Percentiles rank a stretch among this genome's conserved stretches.
Evolutionary conservation across 2,888 invertebrate species (phyloP).

Genomic region (Eilema caniola): DNA sequence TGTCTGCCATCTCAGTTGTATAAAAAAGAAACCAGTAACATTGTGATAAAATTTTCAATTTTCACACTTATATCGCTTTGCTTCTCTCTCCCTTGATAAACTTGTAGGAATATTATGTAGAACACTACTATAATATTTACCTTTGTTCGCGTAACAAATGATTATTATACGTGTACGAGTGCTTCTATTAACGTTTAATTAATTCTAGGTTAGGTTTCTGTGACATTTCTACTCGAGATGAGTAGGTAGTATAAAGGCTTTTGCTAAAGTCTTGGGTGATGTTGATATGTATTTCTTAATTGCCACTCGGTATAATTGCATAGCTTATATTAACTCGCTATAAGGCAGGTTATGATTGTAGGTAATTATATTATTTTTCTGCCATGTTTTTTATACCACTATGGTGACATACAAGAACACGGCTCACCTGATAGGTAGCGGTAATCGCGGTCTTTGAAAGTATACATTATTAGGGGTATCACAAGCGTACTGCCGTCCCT

Average conservation of each 20-base stretch:
- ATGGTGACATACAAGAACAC: too few relatives aligned
- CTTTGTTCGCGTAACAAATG: constrained; percentile 3
- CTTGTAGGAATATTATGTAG: neutral
- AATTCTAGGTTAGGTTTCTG: constrained; percentile 3
- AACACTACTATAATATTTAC: neutral
- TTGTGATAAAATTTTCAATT: neutral
- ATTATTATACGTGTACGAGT: neutral
- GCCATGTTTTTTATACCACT: too few relatives aligned
- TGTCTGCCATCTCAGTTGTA: too few relatives aligned
- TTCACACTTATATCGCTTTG: neutral
- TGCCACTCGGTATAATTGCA: neutral
- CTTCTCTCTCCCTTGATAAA: neutral
- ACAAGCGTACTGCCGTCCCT: too few relatives aligned
- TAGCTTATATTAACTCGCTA: neutral
- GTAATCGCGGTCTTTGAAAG: too few relatives aligned
- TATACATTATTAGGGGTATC: too few relatives aligned
- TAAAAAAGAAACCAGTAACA: too few relatives aligned
- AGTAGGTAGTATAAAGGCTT: neutral
- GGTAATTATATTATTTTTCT: too few relatives aligned
- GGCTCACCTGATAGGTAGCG: too few relatives aligned
- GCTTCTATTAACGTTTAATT: neutral
- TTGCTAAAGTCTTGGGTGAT: neutral
- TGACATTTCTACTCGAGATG: neutral
- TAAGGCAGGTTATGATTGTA: too few relatives aligned
- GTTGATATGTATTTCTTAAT: neutral